These are phyloP conservation scores for Zophobas atratus DNA, from an alignment of 1,140 invertebrate species.

Conservation along the genomic window DNA sequence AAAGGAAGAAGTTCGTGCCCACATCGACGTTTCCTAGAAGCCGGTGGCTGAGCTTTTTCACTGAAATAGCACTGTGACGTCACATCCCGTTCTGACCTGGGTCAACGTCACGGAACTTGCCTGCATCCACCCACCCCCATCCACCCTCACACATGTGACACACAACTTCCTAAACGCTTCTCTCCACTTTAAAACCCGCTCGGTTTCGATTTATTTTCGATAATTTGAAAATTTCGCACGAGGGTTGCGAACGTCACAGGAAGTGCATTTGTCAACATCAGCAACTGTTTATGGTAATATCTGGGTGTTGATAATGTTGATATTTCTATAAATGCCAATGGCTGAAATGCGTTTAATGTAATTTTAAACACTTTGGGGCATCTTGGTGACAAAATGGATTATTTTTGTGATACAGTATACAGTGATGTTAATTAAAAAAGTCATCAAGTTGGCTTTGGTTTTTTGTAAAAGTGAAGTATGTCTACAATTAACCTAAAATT, in stretches of 20 bases:
- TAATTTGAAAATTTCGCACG: conserved; percentile 1
- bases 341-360: no score
- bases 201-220: conserved; percentile 3
- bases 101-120: conserved; percentile 43
- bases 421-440: no score
- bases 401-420: no score
- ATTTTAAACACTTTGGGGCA: no score
- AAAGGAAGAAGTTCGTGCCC: conserved; percentile 10
- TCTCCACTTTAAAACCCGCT: conserved; percentile 24
- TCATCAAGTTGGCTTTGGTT: no score
- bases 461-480: no score
- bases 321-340: no score
- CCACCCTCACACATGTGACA: conserved; percentile 24
- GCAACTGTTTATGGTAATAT: no score
- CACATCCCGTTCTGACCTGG: conserved; percentile 47
- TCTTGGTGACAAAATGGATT: no score
- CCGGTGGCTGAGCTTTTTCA: conserved; percentile 27
- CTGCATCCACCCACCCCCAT: conserved; percentile 19
- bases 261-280: no score
- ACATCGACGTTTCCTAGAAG: conserved; percentile 30
- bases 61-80: conserved; percentile 41
- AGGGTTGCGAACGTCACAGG: not conserved
- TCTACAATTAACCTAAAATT: no score
- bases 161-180: conserved; percentile 16
- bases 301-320: no score